Evolutionary conservation across 2,113 vertebrate genomes (phyloP).

Genomic region (Channa argus): DNA sequence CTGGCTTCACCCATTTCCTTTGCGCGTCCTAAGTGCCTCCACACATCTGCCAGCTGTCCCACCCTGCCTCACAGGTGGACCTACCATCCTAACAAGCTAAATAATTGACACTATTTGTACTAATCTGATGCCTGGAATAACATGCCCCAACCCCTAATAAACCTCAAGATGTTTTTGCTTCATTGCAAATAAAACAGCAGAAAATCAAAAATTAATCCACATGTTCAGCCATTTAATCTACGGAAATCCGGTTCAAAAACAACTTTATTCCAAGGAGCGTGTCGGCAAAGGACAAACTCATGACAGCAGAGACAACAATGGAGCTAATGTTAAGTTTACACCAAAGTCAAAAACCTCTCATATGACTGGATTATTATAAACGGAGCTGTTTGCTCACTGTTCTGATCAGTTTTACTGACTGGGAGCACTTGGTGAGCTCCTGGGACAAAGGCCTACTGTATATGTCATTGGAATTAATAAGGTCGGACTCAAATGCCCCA

Average conservation of each 20-base stretch:
- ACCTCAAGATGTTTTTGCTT: neutral
- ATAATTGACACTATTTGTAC: constrained; percentile 10
- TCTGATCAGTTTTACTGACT: neutral
- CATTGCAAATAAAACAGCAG: neutral
- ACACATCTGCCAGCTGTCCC: constrained; percentile 51
- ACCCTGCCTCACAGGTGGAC: constrained; percentile 25
- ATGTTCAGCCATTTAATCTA: constrained; percentile 13
- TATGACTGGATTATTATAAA: constrained; percentile 57
- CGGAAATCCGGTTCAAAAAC: constrained; percentile 41
- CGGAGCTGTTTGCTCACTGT: constrained; percentile 15
- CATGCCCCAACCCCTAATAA: neutral
- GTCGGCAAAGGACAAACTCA: constrained; percentile 11
- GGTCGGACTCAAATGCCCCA: too few relatives aligned
- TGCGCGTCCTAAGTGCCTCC: neutral
- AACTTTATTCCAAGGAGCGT: constrained; percentile 13
- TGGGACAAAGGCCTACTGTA: constrained; percentile 49
- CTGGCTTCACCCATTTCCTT: constrained; percentile 38
- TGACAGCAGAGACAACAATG: constrained; percentile 53
- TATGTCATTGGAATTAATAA: neutral
- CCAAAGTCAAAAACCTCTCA: constrained; percentile 52
- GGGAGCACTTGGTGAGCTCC: neutral
- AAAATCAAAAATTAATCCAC: constrained; percentile 20
- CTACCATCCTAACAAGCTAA: constrained; percentile 21
- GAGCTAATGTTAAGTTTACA: constrained; percentile 28
- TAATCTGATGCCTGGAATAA: constrained; percentile 11